These are phyloP conservation scores for Champsocephalus esox DNA, from an alignment of 2,797 vertebrate genomes.

Conservation along the genomic window DNA sequence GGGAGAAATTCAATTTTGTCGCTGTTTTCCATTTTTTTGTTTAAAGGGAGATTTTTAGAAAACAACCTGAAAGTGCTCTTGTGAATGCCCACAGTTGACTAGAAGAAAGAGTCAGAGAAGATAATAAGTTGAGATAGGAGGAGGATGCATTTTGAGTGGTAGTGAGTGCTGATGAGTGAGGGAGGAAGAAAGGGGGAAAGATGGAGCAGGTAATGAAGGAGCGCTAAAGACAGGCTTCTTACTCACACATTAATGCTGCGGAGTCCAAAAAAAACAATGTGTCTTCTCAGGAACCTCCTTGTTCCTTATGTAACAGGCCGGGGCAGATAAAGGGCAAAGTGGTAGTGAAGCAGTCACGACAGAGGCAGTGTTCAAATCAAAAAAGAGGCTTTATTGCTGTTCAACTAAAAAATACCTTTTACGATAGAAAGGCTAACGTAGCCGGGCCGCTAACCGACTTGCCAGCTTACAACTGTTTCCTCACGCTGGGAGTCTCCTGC, in stretches of 20 bases:
- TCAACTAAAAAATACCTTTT: too few species aligned
- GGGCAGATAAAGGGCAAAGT: too few species aligned
- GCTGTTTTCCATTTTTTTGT: background rate
- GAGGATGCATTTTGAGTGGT: conserved; percentile 8
- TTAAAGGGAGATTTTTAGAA: background rate
- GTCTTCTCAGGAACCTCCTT: conserved; percentile 32
- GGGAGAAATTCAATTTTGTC: background rate
- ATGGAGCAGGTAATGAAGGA: conserved; percentile 34
- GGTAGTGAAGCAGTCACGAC: too few species aligned
- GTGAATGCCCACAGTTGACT: background rate
- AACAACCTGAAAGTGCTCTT: background rate
- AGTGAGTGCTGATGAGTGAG: conserved; percentile 8
- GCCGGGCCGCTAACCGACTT: too few species aligned
- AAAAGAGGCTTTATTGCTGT: too few species aligned
- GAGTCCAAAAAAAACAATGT: conserved; percentile 53
- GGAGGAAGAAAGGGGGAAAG: background rate
- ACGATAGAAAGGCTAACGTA: too few species aligned
- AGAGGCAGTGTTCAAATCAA: too few species aligned
- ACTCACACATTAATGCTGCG: conserved; percentile 35
- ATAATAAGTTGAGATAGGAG: background rate
- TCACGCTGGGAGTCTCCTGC: too few species aligned
- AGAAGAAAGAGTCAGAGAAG: background rate
- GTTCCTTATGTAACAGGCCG: background rate
- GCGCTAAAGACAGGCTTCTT: conserved; percentile 38
- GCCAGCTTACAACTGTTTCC: too few species aligned